Conservation (phyloP, 2,113 vertebrate species). For the Thryonomys swinderianus region DNA sequence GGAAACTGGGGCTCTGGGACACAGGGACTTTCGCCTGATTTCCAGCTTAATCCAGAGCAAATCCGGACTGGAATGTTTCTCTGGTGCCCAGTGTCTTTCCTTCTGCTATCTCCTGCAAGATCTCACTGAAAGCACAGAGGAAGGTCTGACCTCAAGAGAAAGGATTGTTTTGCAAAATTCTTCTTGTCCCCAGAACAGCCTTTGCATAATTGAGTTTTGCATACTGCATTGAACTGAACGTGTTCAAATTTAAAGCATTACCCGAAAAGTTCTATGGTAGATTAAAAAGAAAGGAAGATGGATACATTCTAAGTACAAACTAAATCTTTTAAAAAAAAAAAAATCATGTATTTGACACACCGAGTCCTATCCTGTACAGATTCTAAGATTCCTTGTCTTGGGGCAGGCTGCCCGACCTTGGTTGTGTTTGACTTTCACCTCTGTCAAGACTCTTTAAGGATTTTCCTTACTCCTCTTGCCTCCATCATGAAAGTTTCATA, state of each 20-base stretch:
- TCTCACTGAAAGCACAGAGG: neutral
- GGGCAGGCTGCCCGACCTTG: neutral
- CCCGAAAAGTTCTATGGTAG: neutral
- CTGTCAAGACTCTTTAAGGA: neutral
- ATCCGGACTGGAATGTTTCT: neutral
- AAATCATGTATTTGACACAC: neutral
- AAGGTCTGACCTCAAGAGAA: neutral
- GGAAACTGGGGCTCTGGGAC: neutral
- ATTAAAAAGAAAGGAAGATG: neutral
- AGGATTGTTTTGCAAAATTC: neutral
- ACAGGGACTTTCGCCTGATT: neutral
- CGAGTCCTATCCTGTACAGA: neutral
- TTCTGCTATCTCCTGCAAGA: neutral
- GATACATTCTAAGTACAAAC: neutral
- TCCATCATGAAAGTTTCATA: neutral
- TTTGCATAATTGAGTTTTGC: neutral
- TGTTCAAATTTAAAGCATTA: neutral
- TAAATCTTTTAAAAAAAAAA: too few relatives aligned
- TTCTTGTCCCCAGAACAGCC: neutral
- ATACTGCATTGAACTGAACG: neutral
- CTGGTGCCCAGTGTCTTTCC: neutral
- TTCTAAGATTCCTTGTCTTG: neutral
- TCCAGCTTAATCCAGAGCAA: neutral
- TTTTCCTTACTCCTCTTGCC: neutral
- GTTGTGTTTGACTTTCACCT: neutral